Evolutionary conservation across 2,113 vertebrate genomes (phyloP).

Genomic region (Ptyas mucosa): DNA sequence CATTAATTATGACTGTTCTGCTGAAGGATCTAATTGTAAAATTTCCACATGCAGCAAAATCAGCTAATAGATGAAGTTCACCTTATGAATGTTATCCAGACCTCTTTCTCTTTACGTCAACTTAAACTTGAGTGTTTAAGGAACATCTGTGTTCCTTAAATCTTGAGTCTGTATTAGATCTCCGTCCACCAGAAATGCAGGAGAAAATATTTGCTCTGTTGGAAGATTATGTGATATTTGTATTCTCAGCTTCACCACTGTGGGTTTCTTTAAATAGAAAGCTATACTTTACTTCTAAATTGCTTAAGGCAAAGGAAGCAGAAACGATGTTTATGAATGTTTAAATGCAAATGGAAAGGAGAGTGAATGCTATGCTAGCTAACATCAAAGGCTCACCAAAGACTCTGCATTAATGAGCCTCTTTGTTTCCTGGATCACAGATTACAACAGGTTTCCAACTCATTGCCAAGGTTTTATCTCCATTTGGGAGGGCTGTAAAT

Average conservation of each 20-base stretch:
- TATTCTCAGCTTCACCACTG: constrained; percentile 72
- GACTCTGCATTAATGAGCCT: constrained; percentile 92
- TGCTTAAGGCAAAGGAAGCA: constrained; percentile 74
- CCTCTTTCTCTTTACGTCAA: neutral
- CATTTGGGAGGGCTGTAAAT: constrained; percentile 76
- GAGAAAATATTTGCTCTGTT: constrained; percentile 68
- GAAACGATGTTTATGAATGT: constrained; percentile 76
- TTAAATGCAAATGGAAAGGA: constrained; percentile 71
- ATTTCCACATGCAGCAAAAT: too few relatives aligned
- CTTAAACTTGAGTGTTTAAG: neutral
- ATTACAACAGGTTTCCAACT: constrained; percentile 86
- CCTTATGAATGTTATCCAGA: constrained; percentile 37
- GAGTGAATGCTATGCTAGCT: constrained; percentile 86
- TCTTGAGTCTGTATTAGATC: constrained; percentile 49
- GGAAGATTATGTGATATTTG: constrained; percentile 72
- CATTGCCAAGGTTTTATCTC: constrained; percentile 75
- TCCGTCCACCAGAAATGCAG: constrained; percentile 63
- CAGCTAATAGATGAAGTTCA: neutral
- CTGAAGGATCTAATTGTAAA: neutral
- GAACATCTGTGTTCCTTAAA: constrained; percentile 35
- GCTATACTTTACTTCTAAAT: constrained; percentile 75
- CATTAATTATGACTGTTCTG: neutral
- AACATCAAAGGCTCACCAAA: constrained; percentile 87
- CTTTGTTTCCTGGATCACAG: constrained; percentile 91
- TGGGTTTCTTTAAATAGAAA: constrained; percentile 86